Base-by-base conservation (phyloP, 2,797 vertebrate species). In the Sebastolobus altivelis region DNA sequence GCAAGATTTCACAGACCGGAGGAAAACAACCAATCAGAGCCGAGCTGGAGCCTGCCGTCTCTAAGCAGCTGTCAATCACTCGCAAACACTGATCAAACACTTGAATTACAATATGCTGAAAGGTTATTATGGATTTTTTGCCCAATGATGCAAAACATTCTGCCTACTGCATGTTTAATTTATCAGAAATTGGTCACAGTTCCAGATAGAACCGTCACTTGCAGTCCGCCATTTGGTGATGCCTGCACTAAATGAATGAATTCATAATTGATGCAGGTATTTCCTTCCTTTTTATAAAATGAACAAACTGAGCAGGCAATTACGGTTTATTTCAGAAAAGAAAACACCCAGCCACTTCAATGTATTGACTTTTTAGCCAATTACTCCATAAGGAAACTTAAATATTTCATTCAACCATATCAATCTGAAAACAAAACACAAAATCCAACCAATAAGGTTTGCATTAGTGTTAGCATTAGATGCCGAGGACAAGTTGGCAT, bases 321-420 rank as follows among this genome's bases (percentile, higher is more conserved):
- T 25, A 25, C 2, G 18, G 7, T 91, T 91, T 88, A 89, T 89
- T 90, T 82, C n/a, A 76, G 35, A 67, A 82, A 78, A 75, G 3
- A 58, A 72, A 65, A 54, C 9, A 56, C 22, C 14, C 49, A 77
- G 4, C 29, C 55, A 65, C 35, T 78, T 66, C 38, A 68, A 40
- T 62, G 31, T 16, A 60, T 7, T 56, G 8, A 43, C 18, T 5
- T 46, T 68, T 38, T 25, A 52, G 38, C 27, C 20, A 63, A 22
- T 54, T 20, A 9, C 20, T 59, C 55, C 2, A 52, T 31, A 29
- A 5, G 5, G 12, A 65, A 87, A 87, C 74, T 72, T 79, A 89
- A 90, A 84, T 72, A 84, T 52, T 63, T 72, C 3, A 70, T 65
- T 72, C 1, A 75, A 20, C 3, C 40, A 10, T 4, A 72, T 77